phyloP scores from a whole-genome alignment of 2,888 invertebrate genomes.

The Heliconius charithonia region DNA sequence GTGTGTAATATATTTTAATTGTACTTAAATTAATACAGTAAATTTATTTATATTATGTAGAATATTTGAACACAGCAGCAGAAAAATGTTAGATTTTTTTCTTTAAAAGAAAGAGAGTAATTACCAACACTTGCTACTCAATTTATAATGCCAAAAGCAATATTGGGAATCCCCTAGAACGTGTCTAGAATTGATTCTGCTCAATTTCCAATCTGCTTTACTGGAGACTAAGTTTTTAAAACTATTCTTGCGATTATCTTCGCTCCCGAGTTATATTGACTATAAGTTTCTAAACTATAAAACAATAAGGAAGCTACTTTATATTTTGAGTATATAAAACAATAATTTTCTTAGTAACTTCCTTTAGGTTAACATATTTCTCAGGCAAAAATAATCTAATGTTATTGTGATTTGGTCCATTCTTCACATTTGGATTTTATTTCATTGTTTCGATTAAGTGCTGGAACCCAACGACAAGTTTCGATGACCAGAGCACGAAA shows the following conservation, averaged over 20 bases:
- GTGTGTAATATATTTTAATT: too few species aligned
- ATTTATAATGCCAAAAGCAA: conserved; percentile 29
- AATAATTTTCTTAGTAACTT: too few species aligned
- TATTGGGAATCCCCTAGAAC: conserved; percentile 21
- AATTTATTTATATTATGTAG: not conserved
- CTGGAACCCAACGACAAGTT: too few species aligned
- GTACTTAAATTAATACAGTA: not conserved
- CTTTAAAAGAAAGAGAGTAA: conserved; percentile 7
- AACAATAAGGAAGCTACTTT: not conserved
- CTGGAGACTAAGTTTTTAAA: conserved; percentile 20
- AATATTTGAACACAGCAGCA: not conserved
- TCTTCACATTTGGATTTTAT: too few species aligned
- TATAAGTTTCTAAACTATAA: too few species aligned
- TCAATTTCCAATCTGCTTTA: conserved; percentile 26
- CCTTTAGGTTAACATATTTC: too few species aligned
- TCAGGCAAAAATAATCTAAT: too few species aligned
- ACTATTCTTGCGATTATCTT: conserved; percentile 25
- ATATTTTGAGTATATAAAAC: not conserved
- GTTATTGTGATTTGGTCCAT: too few species aligned
- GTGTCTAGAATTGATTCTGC: conserved; percentile 33
- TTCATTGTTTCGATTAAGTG: too few species aligned
- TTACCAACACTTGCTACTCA: conserved; percentile 29
- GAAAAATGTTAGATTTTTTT: not conserved
- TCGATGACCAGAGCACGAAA: too few species aligned
- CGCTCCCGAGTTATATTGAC: not conserved